Percentiles rank a stretch among this genome's conserved stretches.
phyloP scores from a whole-genome alignment of 64 coral and sea anemone species.

The Dendrophyllia cribrosa region DNA sequence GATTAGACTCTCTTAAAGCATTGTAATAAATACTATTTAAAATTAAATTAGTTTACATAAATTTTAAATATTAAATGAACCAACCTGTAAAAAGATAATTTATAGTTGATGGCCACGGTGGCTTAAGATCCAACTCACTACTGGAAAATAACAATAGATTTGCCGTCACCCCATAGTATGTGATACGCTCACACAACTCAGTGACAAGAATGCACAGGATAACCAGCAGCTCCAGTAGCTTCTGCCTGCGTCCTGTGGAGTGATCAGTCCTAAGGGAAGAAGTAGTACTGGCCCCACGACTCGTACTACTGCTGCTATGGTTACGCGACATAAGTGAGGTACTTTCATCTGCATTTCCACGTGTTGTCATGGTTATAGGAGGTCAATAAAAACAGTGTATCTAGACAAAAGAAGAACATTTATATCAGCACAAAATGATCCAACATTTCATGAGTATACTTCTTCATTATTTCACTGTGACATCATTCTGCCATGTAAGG shows the following conservation, averaged over 20 bases:
- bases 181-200: constrained; percentile 86
- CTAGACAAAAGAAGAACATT: neutral
- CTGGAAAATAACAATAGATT: constrained; percentile 80
- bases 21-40: too few species aligned
- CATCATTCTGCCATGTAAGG: too few species aligned
- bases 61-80: neutral
- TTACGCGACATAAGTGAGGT: neutral
- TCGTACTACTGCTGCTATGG: too few species aligned
- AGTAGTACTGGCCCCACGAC: neutral
- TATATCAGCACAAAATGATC: too few species aligned
- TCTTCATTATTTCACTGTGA: too few species aligned
- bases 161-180: constrained; percentile 86
- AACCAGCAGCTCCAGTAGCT: constrained; percentile 55
- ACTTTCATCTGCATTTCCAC: neutral
- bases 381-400: neutral
- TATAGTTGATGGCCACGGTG: constrained; percentile 55
- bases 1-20: too few species aligned
- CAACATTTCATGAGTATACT: too few species aligned
- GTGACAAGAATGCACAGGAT: constrained; percentile 82
- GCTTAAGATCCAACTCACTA: constrained; percentile 6
- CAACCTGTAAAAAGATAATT: constrained; percentile 75
- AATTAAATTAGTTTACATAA: too few species aligned
- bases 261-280: neutral
- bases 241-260: constrained; percentile 27
- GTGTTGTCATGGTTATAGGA: neutral